A percentile compares a stretch with the other conserved stretches of the same genome.
These are phyloP conservation scores for Acridotheres tristis DNA, from an alignment of 2,797 vertebrate species.

Conservation along the genomic window DNA sequence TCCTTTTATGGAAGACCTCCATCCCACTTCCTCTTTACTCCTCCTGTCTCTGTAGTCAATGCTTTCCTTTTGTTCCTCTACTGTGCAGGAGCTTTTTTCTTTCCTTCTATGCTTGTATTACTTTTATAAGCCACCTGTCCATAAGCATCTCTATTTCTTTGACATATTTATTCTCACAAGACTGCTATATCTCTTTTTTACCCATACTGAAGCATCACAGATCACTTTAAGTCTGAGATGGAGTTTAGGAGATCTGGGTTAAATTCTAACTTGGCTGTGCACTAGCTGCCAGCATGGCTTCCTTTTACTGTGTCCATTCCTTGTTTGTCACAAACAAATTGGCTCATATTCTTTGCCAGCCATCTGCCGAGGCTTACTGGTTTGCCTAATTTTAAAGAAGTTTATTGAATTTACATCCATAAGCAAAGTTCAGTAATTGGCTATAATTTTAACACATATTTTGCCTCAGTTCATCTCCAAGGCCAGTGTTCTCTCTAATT, in stretches of 20 bases:
- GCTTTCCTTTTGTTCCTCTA: not conserved
- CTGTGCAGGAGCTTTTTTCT: not conserved
- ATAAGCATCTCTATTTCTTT: not conserved
- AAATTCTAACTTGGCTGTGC: not conserved
- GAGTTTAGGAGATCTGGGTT: not conserved
- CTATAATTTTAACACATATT: not conserved
- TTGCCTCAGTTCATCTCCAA: not conserved
- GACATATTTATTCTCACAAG: not conserved
- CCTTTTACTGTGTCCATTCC: not conserved
- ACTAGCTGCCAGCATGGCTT: not conserved
- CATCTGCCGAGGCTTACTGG: not conserved
- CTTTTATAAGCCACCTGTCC: not conserved
- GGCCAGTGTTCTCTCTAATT: not conserved
- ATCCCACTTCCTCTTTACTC: not conserved
- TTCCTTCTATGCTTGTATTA: not conserved
- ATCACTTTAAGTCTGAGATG: not conserved
- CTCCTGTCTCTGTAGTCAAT: not conserved
- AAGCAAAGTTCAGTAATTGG: not conserved
- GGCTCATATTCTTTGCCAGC: not conserved
- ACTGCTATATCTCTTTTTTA: not conserved
- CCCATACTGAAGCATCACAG: not conserved
- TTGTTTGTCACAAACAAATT: not conserved
- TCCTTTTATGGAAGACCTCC: not conserved
- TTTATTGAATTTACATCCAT: not conserved
- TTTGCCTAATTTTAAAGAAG: not conserved